These are phyloP conservation scores for Drosophila ogumai DNA, from an alignment of 1,140 invertebrate species.

Conservation along the genomic window DNA sequence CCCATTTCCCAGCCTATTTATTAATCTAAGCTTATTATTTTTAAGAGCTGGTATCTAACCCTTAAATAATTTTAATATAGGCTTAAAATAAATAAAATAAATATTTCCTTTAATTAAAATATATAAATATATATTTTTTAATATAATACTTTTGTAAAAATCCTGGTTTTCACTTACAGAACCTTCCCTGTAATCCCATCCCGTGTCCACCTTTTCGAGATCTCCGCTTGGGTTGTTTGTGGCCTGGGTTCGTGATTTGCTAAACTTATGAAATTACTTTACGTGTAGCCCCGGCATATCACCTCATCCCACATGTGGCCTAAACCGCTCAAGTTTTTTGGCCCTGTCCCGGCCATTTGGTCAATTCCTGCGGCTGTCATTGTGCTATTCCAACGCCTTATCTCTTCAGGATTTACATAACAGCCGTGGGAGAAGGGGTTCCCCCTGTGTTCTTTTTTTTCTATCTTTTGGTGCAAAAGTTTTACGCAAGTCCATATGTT, in stretches of 20 bases:
- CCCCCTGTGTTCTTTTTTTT: slow-evolving; percentile 7
- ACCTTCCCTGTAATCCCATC: not conserved
- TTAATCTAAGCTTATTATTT: no score
- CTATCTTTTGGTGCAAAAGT: slow-evolving; percentile 60
- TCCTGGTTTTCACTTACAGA: not conserved
- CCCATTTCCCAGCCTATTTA: no score
- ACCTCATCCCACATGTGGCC: slow-evolving; percentile 4
- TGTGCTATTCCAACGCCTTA: slow-evolving; percentile 83
- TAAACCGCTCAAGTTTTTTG: slow-evolving; percentile 40
- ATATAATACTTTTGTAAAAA: not conserved
- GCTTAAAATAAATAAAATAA: no score
- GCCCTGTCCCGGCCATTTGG: slow-evolving; percentile 66
- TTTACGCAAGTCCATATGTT: slow-evolving; percentile 81
- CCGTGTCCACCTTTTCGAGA: slow-evolving; percentile 14
- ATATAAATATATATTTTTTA: no score
- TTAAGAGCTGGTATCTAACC: no score
- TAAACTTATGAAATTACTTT: slow-evolving; percentile 84
- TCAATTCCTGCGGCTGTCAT: slow-evolving; percentile 84
- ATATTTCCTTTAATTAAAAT: no score
- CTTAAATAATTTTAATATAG: no score
- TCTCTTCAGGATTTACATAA: slow-evolving; percentile 83
- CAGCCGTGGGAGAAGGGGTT: slow-evolving; percentile 18
- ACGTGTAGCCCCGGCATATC: slow-evolving; percentile 60
- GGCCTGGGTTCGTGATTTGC: slow-evolving; percentile 80
- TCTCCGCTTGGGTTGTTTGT: slow-evolving; percentile 60